Evolutionary conservation across 2,888 invertebrate genomes (phyloP).

Genomic region (Papilio gigon): DNA sequence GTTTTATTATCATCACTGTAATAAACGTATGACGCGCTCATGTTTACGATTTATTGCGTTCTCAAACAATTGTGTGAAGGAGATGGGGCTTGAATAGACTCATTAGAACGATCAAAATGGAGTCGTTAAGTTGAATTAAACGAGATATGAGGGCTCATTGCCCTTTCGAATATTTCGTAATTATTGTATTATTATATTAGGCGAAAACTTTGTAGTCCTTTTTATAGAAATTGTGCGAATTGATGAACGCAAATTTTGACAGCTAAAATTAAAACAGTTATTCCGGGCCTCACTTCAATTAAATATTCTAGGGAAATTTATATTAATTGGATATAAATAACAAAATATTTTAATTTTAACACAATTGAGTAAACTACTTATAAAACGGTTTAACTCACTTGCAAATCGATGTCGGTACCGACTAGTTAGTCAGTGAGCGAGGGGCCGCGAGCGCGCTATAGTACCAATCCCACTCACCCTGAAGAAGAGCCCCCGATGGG

Average conservation of each 20-base stretch:
- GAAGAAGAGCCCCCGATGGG: no score
- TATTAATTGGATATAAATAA: background rate
- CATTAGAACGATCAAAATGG: constrained; percentile 39
- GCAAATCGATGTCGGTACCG: no score
- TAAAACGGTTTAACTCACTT: no score
- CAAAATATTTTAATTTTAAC: background rate
- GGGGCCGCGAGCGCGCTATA: no score
- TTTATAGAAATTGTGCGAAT: no score
- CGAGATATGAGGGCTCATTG: constrained; percentile 51
- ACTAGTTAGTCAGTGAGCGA: no score
- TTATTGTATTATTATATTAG: constrained; percentile 48
- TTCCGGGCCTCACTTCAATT: background rate
- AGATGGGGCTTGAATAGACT: background rate
- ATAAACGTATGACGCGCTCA: constrained; percentile 24
- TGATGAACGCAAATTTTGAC: no score
- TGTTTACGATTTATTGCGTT: constrained; percentile 32
- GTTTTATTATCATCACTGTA: constrained; percentile 34
- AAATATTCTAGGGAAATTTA: background rate
- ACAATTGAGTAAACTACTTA: no score
- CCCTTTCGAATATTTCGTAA: constrained; percentile 49
- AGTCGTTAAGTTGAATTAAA: constrained; percentile 47
- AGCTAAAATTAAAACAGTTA: no score
- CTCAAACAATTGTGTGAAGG: constrained; percentile 25
- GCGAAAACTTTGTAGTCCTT: no score
- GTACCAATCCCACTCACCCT: no score